These are phyloP conservation scores for Myotis findleyi DNA, from an alignment of 2,797 vertebrate species.

Conservation along the genomic window DNA sequence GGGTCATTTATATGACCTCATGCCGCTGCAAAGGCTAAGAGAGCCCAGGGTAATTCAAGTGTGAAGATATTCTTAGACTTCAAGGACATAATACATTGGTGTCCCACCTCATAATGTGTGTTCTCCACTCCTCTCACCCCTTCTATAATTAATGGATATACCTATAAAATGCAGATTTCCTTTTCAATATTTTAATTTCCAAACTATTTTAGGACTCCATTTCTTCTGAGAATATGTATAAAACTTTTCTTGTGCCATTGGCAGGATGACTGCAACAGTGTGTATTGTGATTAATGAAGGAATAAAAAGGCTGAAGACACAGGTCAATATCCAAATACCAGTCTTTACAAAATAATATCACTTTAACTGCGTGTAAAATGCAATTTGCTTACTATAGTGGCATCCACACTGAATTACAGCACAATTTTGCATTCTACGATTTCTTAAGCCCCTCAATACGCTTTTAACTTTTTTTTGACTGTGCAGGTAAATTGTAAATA, in stretches of 20 bases:
- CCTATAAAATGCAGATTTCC: background rate
- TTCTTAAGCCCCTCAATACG: constrained; percentile 46
- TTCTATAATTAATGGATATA: background rate
- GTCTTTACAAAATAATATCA: constrained; percentile 35
- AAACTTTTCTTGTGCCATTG: background rate
- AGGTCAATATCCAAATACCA: background rate
- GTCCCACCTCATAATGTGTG: background rate
- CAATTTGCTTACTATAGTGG: constrained; percentile 14
- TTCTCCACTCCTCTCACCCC: background rate
- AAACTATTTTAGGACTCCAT: background rate
- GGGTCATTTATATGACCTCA: background rate
- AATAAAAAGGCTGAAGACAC: background rate
- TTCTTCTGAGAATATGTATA: constrained; percentile 24
- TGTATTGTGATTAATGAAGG: background rate
- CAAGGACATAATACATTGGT: background rate
- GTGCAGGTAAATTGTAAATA: constrained; percentile 10
- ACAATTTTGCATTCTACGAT: constrained; percentile 15
- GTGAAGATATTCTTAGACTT: background rate
- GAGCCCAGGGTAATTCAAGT: background rate
- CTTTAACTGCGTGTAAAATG: constrained; percentile 48
- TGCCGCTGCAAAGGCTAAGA: background rate
- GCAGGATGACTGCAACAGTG: background rate
- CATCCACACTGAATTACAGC: background rate
- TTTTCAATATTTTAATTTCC: constrained; percentile 32
- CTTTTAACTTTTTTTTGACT: constrained; percentile 49